Base-by-base conservation (phyloP, 2,888 invertebrate genomes). In the Megamerina dolium region DNA sequence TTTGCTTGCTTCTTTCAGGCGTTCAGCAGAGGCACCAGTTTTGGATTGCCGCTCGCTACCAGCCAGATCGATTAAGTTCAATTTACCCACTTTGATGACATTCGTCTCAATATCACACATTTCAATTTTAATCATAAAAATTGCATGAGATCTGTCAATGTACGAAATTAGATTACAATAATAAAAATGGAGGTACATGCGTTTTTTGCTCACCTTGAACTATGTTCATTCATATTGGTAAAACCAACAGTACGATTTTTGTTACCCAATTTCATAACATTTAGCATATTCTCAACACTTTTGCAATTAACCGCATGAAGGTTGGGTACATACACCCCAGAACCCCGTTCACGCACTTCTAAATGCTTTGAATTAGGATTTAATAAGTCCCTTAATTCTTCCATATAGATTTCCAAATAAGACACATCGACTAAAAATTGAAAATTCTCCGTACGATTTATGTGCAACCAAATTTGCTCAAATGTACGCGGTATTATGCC, bases 151-250 rank as follows among this genome's bases (percentile, higher is more conserved):
- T 50, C 97, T 77, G 29, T 4, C n/a, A 49, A 39, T 9, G 3
- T 12, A 5, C 9, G 17, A 34, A 26, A 32, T 6, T 33, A 18
- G n/a, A n/a, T 35, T 20, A 6, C 10, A 23, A 23, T 8, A 10
- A 23, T 23, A 6, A 8, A 8, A 10, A 23, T 23, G 10, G 10
- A 23, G 23, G 10, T 8, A 8, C 6, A 23, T 10, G 10, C 23
- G 10, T 8, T 23, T 23, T 6, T 10, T 8, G 12, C 55, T 49
- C 37, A 65, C 63, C 63, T 59, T 6, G 95, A 95, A 60, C 94
- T 95, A 73, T 96, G 95, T 71, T 94, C 93, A 75, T 99, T 99
- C 95, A 96, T 96, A 70, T 95, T 90, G 40, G 95, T 96, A 49
- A 90, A 84, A 19, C 88, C 97, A 37, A 94, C 86, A n/a, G 94